Evolutionary conservation across 2,888 invertebrate species (phyloP), one percentile per base, ranked within the genome.

Genomic region (Tuta absoluta): DNA sequence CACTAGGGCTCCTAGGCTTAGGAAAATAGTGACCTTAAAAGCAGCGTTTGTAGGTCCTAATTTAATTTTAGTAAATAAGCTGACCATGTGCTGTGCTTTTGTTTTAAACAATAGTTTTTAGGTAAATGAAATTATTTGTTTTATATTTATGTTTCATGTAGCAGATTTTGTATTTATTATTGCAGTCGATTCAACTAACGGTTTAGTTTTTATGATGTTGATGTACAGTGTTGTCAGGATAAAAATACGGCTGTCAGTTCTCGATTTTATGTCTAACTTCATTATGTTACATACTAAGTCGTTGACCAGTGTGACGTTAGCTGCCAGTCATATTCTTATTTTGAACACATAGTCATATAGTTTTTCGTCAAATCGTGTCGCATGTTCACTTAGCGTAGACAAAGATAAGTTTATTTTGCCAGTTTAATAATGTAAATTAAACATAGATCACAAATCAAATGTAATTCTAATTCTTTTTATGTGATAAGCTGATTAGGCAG

Each of bases 51-150:
- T 87, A 89, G 89, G 81, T 86, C 81, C 76, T 86, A 82, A 87
- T 86, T 86, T 88, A 85, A 84, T 85, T 87, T 75, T 87, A 87
- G 86, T 79, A 80, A 78, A 78, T 91, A 91, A 91, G 91, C 90
- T 88, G 90, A 91, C 87, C 86, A 90, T 88, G 91, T 91, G 91
- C 91, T 91, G 91, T 91, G 91, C 89, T 91, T 91, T 89, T 87
- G 89, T 91, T 91, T 91, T 90, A 89, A 90, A 88, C 81, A 84
- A 81, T 90, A 89, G 87, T 82, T 81, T 80, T 74, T 88, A 89
- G 84, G 83, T 85, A 86, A 89, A 85, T 88, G 81, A 87, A 89
- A 86, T 89, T 80, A 84, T 86, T 86, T 87, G 84, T 89, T 89
- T 80, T 84, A 83, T 85, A 77, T 74, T 81, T 78, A 80, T 81